A percentile compares a stretch with the other conserved stretches of the same genome.
These are phyloP conservation scores for Panagrolaimus sp. DNA, from an alignment of 1,140 invertebrate species.

Conservation along the genomic window DNA sequence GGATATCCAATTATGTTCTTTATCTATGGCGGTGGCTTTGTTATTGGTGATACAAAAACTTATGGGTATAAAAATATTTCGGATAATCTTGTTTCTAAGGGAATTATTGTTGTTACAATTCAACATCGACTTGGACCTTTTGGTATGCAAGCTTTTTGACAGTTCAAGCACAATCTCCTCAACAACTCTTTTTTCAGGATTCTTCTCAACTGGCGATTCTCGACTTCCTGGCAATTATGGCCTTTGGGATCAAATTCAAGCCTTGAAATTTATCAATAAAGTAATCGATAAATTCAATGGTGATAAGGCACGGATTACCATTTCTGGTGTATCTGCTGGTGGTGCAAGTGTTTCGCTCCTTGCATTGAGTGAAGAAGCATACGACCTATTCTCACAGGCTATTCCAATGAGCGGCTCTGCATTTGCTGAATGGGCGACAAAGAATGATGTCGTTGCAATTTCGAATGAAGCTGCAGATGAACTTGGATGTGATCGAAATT, in stretches of 20 bases:
- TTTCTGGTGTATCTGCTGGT: slow-evolving; percentile 83
- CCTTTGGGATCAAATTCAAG: slow-evolving; percentile 85
- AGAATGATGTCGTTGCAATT: background rate
- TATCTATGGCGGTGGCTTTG: slow-evolving; percentile 24
- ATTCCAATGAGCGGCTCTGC: background rate
- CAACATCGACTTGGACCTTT: slow-evolving; percentile 84
- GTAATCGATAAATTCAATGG: slow-evolving; percentile 86
- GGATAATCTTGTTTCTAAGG: slow-evolving; percentile 32
- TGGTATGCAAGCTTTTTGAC: slow-evolving; percentile 64
- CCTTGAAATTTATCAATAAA: slow-evolving; percentile 68
- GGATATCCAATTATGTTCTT: slow-evolving; percentile 4
- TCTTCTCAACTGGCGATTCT: background rate
- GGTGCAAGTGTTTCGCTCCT: slow-evolving; percentile 67
- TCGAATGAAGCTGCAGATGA: background rate
- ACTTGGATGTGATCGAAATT: background rate
- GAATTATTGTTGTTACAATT: slow-evolving; percentile 80
- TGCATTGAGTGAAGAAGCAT: background rate
- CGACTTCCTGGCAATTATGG: slow-evolving; percentile 53
- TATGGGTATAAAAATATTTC: slow-evolving; percentile 6
- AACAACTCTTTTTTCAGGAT: slow-evolving; percentile 63
- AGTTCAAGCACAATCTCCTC: too few relatives aligned
- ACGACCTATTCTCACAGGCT: background rate
- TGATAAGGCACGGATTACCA: slow-evolving; percentile 81
- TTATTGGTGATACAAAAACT: slow-evolving; percentile 8
- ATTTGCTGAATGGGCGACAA: background rate